Evolutionary conservation across 2,888 invertebrate species (phyloP).

Genomic region (Hetaerina titia): DNA sequence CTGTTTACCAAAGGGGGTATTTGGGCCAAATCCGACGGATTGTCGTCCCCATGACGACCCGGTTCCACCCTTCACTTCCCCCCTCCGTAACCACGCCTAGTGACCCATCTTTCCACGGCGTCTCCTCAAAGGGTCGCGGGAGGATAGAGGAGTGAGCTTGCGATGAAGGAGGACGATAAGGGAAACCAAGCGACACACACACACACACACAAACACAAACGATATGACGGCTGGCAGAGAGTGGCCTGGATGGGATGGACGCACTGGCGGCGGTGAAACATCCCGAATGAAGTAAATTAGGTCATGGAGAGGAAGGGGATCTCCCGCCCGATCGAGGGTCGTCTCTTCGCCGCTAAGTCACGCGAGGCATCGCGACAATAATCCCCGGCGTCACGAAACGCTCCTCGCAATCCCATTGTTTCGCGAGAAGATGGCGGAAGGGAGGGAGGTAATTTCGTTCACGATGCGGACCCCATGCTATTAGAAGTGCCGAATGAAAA

Average conservation of each 20-base stretch:
- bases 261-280: neutral
- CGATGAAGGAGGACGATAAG: too few species aligned
- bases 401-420: neutral
- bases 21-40: neutral
- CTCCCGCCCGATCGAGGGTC: neutral
- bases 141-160: too few species aligned
- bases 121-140: too few species aligned
- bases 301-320: neutral
- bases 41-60: too few species aligned
- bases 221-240: too few species aligned
- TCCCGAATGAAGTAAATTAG: neutral
- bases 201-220: too few species aligned
- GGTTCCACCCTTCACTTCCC: too few species aligned
- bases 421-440: neutral
- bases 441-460: conserved; percentile 13
- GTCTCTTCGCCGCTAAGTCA: neutral
- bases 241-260: neutral
- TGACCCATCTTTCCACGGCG: too few species aligned
- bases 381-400: conserved; percentile 18
- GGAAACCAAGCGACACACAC: too few species aligned
- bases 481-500: neutral
- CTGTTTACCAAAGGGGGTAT: neutral
- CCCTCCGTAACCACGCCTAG: too few species aligned
- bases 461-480: neutral
- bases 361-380: neutral